Evolutionary conservation across 1,140 invertebrate species (phyloP).

Genomic region (Drosophila baimaii): DNA sequence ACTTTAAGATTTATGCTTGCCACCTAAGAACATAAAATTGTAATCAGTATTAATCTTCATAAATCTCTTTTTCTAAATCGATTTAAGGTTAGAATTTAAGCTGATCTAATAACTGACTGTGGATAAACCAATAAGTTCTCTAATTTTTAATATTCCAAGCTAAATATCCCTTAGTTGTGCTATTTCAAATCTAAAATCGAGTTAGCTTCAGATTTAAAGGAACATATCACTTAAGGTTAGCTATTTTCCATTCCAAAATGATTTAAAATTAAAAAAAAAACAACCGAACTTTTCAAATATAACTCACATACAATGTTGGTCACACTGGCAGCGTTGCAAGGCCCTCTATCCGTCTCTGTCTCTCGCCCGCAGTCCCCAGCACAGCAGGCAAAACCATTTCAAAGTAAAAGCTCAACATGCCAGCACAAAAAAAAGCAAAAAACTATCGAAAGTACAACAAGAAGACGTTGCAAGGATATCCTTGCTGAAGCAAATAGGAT

Average conservation of each 20-base stretch:
- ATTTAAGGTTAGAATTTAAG: slow-evolving; percentile 6
- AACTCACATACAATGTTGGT: slow-evolving; percentile 15
- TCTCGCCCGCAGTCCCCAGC: slow-evolving; percentile 38
- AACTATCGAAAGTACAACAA: slow-evolving; percentile 71
- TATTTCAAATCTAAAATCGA: not conserved
- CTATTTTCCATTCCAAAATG: not conserved
- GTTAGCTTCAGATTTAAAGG: not conserved
- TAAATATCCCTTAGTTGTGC: not conserved
- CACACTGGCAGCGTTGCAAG: slow-evolving; percentile 13
- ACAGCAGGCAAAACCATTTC: slow-evolving; percentile 74
- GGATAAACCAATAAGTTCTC: not conserved
- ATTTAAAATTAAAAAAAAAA: not conserved
- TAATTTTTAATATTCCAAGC: not conserved
- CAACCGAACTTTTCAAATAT: not conserved
- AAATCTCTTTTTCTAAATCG: not conserved
- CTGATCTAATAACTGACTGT: not conserved
- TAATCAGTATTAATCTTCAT: slow-evolving; percentile 11
- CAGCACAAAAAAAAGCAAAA: slow-evolving; percentile 67
- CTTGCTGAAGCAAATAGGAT: slow-evolving; percentile 6
- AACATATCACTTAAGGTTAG: slow-evolving; percentile 9
- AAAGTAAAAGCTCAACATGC: slow-evolving; percentile 82
- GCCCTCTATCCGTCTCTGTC: slow-evolving; percentile 26
- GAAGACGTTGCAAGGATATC: slow-evolving; percentile 23
- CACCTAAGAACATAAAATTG: not conserved
- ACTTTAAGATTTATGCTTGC: not conserved